Conservation (phyloP, 2,797 vertebrate species). For the Pangasius krempfi region DNA sequence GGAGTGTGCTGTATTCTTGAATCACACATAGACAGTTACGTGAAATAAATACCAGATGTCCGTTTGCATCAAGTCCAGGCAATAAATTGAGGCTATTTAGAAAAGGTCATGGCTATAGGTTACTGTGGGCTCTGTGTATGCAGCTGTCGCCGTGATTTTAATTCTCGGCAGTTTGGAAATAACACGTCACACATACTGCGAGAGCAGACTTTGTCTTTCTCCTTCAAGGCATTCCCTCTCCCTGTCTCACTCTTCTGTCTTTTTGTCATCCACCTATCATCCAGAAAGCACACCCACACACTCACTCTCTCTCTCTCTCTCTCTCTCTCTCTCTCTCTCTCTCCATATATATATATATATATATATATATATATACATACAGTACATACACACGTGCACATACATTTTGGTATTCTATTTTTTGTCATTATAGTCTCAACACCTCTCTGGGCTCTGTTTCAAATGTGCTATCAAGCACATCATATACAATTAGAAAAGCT, state of each 20-base stretch:
- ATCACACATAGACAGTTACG: not conserved
- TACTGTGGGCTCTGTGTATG: not conserved
- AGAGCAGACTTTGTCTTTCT: conserved; percentile 13
- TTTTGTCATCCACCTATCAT: not conserved
- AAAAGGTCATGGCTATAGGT: not conserved
- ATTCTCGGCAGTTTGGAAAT: conserved; percentile 12
- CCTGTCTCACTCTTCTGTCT: not conserved
- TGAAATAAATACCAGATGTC: not conserved
- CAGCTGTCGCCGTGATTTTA: not conserved
- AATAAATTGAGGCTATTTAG: not conserved
- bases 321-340: not conserved
- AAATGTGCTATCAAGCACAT: not conserved
- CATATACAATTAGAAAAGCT: conserved; percentile 8
- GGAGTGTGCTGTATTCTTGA: not conserved
- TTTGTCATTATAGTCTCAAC: conserved; percentile 11
- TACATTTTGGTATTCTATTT: not conserved
- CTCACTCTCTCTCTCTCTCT: not conserved
- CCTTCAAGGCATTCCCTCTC: conserved; percentile 1
- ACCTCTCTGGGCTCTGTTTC: conserved; percentile 10
- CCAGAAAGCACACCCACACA: too few species aligned
- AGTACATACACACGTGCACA: not conserved
- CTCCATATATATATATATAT: too few species aligned
- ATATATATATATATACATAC: too few species aligned
- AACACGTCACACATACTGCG: not conserved
- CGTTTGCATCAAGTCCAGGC: not conserved